Evolutionary conservation across 2,113 vertebrate species (phyloP).

Genomic region (Lamprotornis superbus): DNA sequence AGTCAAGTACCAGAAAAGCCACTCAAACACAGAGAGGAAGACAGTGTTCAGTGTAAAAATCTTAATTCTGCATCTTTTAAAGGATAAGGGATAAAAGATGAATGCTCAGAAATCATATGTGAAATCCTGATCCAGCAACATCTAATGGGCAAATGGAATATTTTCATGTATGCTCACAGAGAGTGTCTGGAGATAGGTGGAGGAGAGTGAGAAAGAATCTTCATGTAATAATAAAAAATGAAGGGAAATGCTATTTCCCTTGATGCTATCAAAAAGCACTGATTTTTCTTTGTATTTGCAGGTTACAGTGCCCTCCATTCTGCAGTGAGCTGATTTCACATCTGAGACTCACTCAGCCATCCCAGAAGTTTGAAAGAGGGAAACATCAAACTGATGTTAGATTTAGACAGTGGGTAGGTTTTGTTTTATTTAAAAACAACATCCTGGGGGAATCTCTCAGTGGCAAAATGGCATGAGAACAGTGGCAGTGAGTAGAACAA

Average conservation of each 20-base stretch:
- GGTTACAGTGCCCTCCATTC: background rate
- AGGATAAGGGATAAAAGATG: background rate
- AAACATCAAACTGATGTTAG: constrained; percentile 36
- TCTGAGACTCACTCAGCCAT: background rate
- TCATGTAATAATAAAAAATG: background rate
- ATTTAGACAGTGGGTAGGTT: constrained; percentile 47
- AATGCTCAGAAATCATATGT: background rate
- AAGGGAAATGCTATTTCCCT: background rate
- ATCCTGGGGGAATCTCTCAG: constrained; percentile 2
- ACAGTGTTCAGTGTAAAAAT: background rate
- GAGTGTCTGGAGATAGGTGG: background rate
- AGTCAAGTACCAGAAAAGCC: background rate
- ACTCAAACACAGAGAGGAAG: background rate
- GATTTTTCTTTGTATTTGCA: background rate
- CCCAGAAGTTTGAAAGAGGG: background rate
- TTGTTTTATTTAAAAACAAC: constrained; percentile 45
- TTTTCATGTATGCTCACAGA: background rate
- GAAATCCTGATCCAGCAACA: background rate
- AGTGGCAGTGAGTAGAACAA: background rate
- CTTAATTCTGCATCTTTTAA: background rate
- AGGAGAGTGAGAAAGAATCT: background rate
- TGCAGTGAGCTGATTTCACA: background rate
- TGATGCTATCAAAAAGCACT: background rate
- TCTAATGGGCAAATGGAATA: background rate
- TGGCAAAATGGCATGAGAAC: background rate